Evolutionary conservation across 2,888 invertebrate genomes (phyloP), one percentile per base, ranked within the genome.

Genomic region (Drosophila atroscutellata): DNA sequence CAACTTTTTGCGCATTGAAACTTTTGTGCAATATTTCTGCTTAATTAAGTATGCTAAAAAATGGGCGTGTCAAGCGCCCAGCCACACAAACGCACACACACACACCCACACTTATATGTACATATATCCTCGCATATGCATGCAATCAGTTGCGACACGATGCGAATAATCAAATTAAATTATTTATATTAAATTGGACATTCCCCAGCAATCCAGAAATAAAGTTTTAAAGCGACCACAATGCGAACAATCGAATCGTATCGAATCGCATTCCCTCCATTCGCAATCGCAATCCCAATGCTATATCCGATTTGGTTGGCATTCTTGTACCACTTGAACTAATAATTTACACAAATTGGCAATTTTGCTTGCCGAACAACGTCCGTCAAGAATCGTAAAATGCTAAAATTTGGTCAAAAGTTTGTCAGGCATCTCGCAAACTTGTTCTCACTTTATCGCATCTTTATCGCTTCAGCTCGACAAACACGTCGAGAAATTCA

Each of bases 301-400:
- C 70, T 28, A 69, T 69, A 70, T 69, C 70, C 45, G 54, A 49
- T 73, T 72, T 64, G 37, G 64, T 54, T 57, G 9, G 18, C 56
- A 51, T 47, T 56, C 50, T 45, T 28, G 57, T 37, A 62, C 81
- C 77, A 90, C 81, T 86, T 90, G 80, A 75, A 81, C 80, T 81
- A 90, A 90, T 86, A 86, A 90, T 88, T 90, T 86, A 86, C 86
- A 88, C 86, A 86, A 86, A 86, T 90, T 90, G 90, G 66, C 89
- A 90, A 87, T 90, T 86, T 82, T 55, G 76, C 64, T 73, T 68
- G 75, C 60, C 80, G 69, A 86, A 76, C 62, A 75, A 77, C 72
- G 87, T 83, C 81, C 84, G 87, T 84, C 84, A 83, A 56, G 57
- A 76, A 75, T 71, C 69, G 73, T 66, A 79, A 80, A 86, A 86